Evolutionary conservation across 2,888 invertebrate species (phyloP), one percentile per base, ranked within the genome.

Genomic region (Caenorhabditis doughertyi): DNA sequence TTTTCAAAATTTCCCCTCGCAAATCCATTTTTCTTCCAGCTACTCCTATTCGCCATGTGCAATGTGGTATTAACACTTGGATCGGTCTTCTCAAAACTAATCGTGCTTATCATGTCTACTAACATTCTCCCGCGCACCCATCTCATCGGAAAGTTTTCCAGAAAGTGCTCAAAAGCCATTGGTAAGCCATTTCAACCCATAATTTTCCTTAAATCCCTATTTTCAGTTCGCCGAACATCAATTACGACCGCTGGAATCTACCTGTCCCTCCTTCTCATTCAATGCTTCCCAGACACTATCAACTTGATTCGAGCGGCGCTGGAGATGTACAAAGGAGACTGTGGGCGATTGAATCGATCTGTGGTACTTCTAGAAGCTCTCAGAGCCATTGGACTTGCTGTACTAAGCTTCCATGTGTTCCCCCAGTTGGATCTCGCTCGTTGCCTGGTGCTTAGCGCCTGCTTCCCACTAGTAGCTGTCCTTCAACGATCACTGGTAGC

Each of bases 211-310:
- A 49, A 68, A 27, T 55, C 21, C 0, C 8, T 47, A 29, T 58
- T 68, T 80, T 47, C 77, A 84, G 84, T 83, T 21, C 76, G 58
- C 9, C 81, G 87, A 62, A 84, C 70, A 9, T 85, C 85, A 1
- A 81, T 67, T 13, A 85, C 84, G 0, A 77, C 85, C 16, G 87
- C 88, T 3, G 85, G 84, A 9, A 76, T 87, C 25, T 85, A 84
- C 53, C 72, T 86, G 0, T 67, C 85, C 4, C 73, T 90, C 13
- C 79, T 88, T 32, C 62, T 89, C n/a, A 84, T 90, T 27, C 90
- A 90, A 80, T 81, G 81, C 44, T 67, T 88, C 11, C 90, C 90
- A 3, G 90, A 90, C 67, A 25, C 90, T 0, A 67, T 83, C 44
- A 77, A 84, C 25, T 42, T 89, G 25, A 32, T 89, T 29, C 82